Base-by-base conservation (phyloP, 2,888 invertebrate species). In the Mylabris sibirica region DNA sequence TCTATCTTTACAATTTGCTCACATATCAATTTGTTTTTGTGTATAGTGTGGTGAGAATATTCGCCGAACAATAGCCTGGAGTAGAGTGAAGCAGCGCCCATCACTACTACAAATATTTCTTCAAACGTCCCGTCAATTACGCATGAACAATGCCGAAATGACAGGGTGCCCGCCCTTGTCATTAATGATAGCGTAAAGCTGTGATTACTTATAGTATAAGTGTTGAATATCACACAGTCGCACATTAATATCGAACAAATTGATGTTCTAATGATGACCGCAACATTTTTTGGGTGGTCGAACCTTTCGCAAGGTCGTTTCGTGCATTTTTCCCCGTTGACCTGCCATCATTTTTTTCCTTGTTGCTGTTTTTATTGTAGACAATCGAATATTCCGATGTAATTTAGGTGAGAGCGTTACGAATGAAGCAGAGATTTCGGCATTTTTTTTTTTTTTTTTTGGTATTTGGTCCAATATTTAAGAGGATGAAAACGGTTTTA, bases 121-220 rank as follows among this genome's bases (percentile, higher is more conserved):
- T 30, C 30, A 30, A 30, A 4, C 8, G 44, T 44, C 17, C 64
- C 60, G 63, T 64, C 69, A 71, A 74, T 74, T 74, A 74, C 66
- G 41, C 59, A 59, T 70, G 74, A 75, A 76, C 76, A 74, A 74
- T 73, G 70, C 67, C 68, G 66, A 71, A 77, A 76, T 76, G 76
- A 77, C 74, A 74, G 77, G 76, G 74, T 74, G 68, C 73, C 30
- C 60, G 38, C 63, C 66, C 69, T 44, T 63, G 41, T 66, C 63
- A 69, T 69, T 69, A 69, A 64, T 63, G 63, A 60, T 65, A 61
- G 63, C 57, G 44, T 63, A 71, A 30, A 73, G 69, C 64, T 76
- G 74, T 78, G 74, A 78, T 78, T 78, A 78, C 74, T 74, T 73
- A 75, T 74, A 76, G 44, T n/a, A 44, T 65, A 77, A 76, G 77